These are phyloP conservation scores for Rhadina sibilatrix DNA, from an alignment of 2,113 vertebrate genomes.

Conservation along the genomic window DNA sequence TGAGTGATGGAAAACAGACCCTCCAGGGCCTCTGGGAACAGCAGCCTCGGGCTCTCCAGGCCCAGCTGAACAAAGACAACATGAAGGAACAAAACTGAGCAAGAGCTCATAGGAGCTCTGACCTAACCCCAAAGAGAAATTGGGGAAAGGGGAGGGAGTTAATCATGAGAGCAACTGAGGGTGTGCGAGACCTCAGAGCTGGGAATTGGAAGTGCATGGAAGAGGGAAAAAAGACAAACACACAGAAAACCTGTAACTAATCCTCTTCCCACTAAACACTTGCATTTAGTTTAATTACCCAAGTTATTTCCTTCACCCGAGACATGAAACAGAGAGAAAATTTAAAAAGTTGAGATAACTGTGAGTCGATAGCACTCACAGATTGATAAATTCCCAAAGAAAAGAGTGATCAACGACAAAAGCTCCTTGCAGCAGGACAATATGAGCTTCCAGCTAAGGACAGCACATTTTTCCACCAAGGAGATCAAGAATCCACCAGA, in stretches of 20 bases:
- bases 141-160: neutral
- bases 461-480: neutral
- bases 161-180: neutral
- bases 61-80: neutral
- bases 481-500: neutral
- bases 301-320: neutral
- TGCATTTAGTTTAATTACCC: neutral
- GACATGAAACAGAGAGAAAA: neutral
- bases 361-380: rapidly evolving
- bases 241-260: neutral
- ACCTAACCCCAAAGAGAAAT: neutral
- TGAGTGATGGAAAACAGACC: constrained; percentile 13
- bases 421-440: neutral
- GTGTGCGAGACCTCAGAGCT: neutral
- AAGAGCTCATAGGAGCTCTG: neutral
- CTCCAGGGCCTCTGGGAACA: neutral
- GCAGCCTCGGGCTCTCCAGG: neutral
- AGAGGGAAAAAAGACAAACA: neutral
- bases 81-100: neutral
- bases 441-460: neutral
- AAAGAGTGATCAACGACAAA: neutral
- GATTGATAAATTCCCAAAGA: neutral
- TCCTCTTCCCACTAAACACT: neutral
- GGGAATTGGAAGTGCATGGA: neutral
- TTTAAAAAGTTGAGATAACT: neutral